Base-by-base conservation (phyloP, 1,140 invertebrate species). In the Acromyrmex heyeri region DNA sequence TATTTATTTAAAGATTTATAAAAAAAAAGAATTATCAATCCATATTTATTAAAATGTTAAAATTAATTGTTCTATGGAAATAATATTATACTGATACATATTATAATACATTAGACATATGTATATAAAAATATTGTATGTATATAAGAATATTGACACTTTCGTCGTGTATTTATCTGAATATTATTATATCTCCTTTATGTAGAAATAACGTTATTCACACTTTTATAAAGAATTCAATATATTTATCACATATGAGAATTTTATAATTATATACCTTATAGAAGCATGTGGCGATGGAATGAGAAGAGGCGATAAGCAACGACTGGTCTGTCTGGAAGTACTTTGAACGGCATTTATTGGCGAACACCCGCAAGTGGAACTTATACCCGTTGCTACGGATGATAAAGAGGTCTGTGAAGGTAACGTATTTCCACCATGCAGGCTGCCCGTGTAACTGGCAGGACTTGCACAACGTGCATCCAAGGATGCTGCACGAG, bases 241-340 rank as follows among this genome's bases (percentile, higher is more conserved):
- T 10, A 78, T 65, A n/a, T 55, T 69, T 18, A 69, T 69, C 7
- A 27, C 44, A 2, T 73, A 1, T 18, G 18, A 73, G 48, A 61
- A 34, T 34, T 61, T 21, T 77, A 55, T 77, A 7, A 38, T 73
- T 73, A 21, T 82, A 85, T 79, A 94, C 94, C 93, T 94, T 73
- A 95, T 95, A 85, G 94, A 94, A 91, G 95, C 93, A 91, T 95
- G 94, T 30, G 95, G 96, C 14, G 96, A 96, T 10, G 97, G 97
- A 93, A 98, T 97, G 21, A 97, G 95, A 55, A 97, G 94, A 0
- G 97, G 97, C 2, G 97, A 97, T 18, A 97, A 95, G 91, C 97
- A 97, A 75, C 97, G 95, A 59, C 82, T 89, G 7, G 81, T 70
- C 59, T 91, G 89, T 91, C 94, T 92, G 88, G 94, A 30, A 95